These are phyloP conservation scores for Holothuria glaberrima DNA, from an alignment of 35 echinoderm and acorn worm species.

Conservation along the genomic window DNA sequence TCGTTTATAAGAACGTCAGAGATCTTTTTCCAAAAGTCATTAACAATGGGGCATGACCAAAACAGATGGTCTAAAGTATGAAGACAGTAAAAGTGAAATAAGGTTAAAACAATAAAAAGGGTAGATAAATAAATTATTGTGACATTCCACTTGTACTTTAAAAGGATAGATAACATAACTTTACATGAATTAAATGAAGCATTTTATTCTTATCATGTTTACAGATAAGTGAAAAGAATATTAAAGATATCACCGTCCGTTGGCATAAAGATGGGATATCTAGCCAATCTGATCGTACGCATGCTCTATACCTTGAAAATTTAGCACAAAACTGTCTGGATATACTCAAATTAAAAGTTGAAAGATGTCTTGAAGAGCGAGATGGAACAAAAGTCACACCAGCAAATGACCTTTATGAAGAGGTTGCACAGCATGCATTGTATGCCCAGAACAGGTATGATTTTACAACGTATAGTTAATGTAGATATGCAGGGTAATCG, in stretches of 20 bases:
- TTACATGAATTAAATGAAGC: background rate
- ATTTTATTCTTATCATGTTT: background rate
- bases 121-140: background rate
- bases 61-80: too few relatives aligned
- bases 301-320: slow-evolving; percentile 80
- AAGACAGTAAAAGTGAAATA: too few relatives aligned
- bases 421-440: slow-evolving; percentile 77
- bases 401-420: slow-evolving; percentile 56
- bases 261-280: slow-evolving; percentile 94
- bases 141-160: background rate
- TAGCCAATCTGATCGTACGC: slow-evolving; percentile 56
- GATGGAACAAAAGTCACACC: background rate
- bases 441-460: slow-evolving; percentile 76
- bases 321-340: slow-evolving; percentile 71
- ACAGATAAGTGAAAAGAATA: slow-evolving; percentile 69
- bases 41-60: too few relatives aligned
- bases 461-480: too few relatives aligned
- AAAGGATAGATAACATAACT: too few relatives aligned
- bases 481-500: too few relatives aligned
- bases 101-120: too few relatives aligned
- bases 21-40: too few relatives aligned
- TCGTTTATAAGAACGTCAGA: too few relatives aligned
- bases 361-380: slow-evolving; percentile 34
- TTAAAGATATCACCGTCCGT: slow-evolving; percentile 70
- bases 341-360: slow-evolving; percentile 65